These are phyloP conservation scores for Silurus meridionalis DNA, from an alignment of 2,113 vertebrate species.

Conservation along the genomic window DNA sequence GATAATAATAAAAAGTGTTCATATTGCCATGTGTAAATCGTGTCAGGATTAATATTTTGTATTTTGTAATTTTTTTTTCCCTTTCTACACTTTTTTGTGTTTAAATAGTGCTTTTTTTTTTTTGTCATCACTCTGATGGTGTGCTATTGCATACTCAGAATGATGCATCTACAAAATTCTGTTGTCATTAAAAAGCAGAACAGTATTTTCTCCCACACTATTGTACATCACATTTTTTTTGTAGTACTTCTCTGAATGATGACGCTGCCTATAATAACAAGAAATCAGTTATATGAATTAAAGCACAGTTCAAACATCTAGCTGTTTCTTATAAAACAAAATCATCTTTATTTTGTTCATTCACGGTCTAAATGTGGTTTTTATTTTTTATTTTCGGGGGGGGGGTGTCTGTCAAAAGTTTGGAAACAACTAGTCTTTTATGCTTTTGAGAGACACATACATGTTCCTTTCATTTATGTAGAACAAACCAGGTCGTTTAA, in stretches of 20 bases:
- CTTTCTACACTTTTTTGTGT: not conserved
- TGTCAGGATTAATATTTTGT: constrained; percentile 13
- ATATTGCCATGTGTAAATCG: constrained; percentile 73
- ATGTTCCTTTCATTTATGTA: too few relatives aligned
- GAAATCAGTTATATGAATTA: not conserved
- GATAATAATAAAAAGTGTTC: constrained; percentile 67
- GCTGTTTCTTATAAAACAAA: not conserved
- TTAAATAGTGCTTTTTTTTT: not conserved
- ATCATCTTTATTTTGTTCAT: not conserved
- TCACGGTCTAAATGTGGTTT: too few relatives aligned
- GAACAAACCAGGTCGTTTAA: too few relatives aligned
- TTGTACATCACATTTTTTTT: too few relatives aligned
- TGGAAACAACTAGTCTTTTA: too few relatives aligned
- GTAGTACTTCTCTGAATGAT: not conserved
- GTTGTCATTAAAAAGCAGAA: not conserved
- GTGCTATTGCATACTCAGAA: not conserved
- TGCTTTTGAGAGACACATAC: too few relatives aligned
- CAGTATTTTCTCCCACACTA: not conserved
- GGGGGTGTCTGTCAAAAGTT: too few relatives aligned
- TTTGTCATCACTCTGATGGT: not conserved
- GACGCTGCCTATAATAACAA: not conserved
- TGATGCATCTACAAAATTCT: not conserved
- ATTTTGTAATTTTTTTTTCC: not conserved
- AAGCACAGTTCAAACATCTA: not conserved
- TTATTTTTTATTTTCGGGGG: too few relatives aligned